Percentiles rank a stretch among this genome's conserved stretches.
These are phyloP conservation scores for Platalea minor DNA, from an alignment of 2,797 vertebrate species.

Conservation along the genomic window DNA sequence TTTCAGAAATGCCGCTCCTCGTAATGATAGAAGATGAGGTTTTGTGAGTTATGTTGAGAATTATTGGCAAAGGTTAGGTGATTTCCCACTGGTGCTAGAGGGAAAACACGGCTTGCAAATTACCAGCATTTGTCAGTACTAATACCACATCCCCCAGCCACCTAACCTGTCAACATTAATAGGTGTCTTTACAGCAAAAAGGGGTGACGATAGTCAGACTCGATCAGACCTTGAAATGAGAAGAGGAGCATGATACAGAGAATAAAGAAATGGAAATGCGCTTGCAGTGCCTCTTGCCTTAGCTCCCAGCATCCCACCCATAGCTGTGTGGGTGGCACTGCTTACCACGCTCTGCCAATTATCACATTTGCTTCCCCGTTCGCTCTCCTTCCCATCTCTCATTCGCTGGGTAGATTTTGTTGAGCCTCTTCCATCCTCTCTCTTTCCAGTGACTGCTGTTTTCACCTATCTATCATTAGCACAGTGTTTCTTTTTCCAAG, in stretches of 20 bases:
- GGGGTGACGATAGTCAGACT: slow-evolving; percentile 45
- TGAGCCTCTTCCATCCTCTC: not conserved
- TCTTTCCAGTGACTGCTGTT: not conserved
- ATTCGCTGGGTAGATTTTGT: not conserved
- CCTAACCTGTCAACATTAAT: slow-evolving; percentile 61
- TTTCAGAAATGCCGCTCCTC: slow-evolving; percentile 23
- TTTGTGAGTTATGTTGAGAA: slow-evolving; percentile 58
- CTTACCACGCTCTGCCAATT: slow-evolving; percentile 14
- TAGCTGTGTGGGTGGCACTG: slow-evolving; percentile 26
- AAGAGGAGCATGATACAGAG: slow-evolving; percentile 5
- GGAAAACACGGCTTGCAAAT: slow-evolving; percentile 68
- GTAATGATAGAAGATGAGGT: slow-evolving; percentile 56
- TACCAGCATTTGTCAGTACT: slow-evolving; percentile 68
- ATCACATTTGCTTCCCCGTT: not conserved
- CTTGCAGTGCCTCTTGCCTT: not conserved
- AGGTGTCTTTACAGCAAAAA: slow-evolving; percentile 43
- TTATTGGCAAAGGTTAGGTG: slow-evolving; percentile 64
- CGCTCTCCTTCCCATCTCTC: not conserved
- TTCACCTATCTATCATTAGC: not conserved
- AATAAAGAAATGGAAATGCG: slow-evolving; percentile 20
- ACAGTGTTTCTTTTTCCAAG: not conserved
- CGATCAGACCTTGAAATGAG: slow-evolving; percentile 46
- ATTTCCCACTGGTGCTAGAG: slow-evolving; percentile 60
- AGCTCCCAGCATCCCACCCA: not conserved
- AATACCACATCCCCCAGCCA: slow-evolving; percentile 60